Evolutionary conservation across 2,113 vertebrate species (phyloP).

Genomic region (Pomatorhinus ruficollis): DNA sequence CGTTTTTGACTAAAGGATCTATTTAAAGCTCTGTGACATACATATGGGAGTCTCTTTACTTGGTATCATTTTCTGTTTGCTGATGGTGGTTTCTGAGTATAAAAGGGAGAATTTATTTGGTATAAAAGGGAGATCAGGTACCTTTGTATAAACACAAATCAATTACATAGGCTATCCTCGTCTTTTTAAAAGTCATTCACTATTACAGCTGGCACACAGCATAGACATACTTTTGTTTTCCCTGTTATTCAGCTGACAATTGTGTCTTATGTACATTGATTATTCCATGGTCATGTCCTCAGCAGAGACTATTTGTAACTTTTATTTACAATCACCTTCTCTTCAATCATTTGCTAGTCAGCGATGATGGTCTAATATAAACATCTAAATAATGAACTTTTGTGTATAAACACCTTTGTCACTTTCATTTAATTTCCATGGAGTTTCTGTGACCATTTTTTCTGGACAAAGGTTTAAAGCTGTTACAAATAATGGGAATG

Average conservation of each 20-base stretch:
- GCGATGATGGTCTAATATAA: not conserved
- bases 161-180: not conserved
- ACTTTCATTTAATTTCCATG: not conserved
- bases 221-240: not conserved
- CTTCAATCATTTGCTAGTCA: not conserved
- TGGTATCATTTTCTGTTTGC: not conserved
- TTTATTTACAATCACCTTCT: not conserved
- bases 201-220: not conserved
- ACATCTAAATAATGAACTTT: not conserved
- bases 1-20: not conserved
- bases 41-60: not conserved
- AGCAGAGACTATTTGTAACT: slow-evolving; percentile 4
- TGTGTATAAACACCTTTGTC: not conserved
- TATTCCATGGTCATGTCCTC: not conserved
- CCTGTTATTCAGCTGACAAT: not conserved
- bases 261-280: not conserved
- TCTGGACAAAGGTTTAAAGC: not conserved
- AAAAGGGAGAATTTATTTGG: not conserved
- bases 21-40: not conserved
- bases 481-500: not conserved
- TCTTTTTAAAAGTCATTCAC: not conserved
- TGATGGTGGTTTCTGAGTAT: not conserved
- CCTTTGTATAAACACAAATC: not conserved
- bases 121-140: not conserved
- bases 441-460: not conserved